Percentiles rank a stretch among this genome's conserved stretches.
Evolutionary conservation across 2,797 vertebrate genomes (phyloP).

Genomic region (Mustela erminea): DNA sequence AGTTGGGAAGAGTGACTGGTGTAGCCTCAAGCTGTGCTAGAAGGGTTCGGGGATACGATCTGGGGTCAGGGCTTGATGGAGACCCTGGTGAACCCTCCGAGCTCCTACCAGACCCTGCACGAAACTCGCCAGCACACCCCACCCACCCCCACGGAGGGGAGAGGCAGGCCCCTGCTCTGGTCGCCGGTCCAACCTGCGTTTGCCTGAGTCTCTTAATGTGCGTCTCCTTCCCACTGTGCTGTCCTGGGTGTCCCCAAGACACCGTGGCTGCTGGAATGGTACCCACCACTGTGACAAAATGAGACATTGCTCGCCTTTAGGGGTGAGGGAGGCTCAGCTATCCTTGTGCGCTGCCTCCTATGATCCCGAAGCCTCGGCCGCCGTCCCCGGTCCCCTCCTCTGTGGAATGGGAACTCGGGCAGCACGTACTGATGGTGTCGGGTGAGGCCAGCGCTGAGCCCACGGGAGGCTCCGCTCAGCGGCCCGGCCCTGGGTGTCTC

Average conservation of each 20-base stretch:
- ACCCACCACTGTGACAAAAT: not conserved
- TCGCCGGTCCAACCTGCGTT: rapidly evolving
- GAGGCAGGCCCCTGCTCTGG: no score
- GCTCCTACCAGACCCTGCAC: not conserved
- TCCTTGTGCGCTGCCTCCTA: not conserved
- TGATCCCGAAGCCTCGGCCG: not conserved
- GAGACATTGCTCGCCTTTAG: rapidly evolving
- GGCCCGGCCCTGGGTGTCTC: rapidly evolving
- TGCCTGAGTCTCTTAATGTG: rapidly evolving
- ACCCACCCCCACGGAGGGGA: no score
- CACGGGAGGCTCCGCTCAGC: no score
- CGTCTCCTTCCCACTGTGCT: not conserved
- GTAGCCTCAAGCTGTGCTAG: not conserved
- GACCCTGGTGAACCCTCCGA: rapidly evolving
- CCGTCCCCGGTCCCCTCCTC: not conserved
- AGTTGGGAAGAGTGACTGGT: not conserved
- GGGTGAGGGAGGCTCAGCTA: no score
- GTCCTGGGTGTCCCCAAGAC: not conserved
- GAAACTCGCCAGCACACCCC: not conserved
- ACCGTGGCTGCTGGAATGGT: not conserved
- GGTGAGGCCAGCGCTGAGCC: not conserved
- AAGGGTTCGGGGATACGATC: rapidly evolving
- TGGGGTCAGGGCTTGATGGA: not conserved
- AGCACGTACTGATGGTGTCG: rapidly evolving
- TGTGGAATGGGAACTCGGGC: not conserved